A percentile compares a stretch with the other conserved stretches of the same genome.
phyloP scores from a whole-genome alignment of 2,797 vertebrate genomes.

The Chaetodon trifasciatus region DNA sequence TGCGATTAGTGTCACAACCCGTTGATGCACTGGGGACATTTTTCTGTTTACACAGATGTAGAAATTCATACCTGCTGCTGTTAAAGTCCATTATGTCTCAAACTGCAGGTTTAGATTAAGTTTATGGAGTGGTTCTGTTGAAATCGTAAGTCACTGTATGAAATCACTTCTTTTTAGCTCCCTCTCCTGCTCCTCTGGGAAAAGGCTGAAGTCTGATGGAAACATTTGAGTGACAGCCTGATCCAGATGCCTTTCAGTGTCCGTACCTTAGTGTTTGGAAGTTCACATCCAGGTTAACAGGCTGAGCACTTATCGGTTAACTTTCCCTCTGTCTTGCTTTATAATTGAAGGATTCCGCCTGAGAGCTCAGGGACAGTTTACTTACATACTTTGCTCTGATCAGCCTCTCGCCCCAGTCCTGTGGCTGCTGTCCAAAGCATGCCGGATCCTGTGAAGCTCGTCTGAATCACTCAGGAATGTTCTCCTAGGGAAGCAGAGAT shows the following conservation, averaged over 20 bases:
- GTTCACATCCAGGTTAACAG: constrained; percentile 61
- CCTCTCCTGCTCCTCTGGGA: constrained; percentile 38
- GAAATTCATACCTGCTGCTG: constrained; percentile 34
- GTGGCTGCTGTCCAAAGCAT: constrained; percentile 75
- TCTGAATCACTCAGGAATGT: constrained; percentile 79
- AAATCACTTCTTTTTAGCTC: constrained; percentile 48
- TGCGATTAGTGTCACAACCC: constrained; percentile 21
- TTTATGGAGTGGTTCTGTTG: constrained; percentile 54
- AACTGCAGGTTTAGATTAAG: constrained; percentile 41
- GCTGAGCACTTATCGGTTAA: constrained; percentile 30
- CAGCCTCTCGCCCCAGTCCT: constrained; percentile 46
- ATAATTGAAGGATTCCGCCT: constrained; percentile 62
- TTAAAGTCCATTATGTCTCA: constrained; percentile 36
- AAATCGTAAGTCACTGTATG: constrained; percentile 61
- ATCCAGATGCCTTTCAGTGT: constrained; percentile 45
- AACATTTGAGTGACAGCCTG: constrained; percentile 54
- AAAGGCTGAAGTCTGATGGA: constrained; percentile 57
- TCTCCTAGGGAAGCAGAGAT: constrained; percentile 65
- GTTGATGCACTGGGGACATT: constrained; percentile 12
- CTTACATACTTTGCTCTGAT: constrained; percentile 63
- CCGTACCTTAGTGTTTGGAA: constrained; percentile 25
- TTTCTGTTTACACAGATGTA: constrained; percentile 37
- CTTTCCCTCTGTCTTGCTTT: constrained; percentile 37
- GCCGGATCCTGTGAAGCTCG: constrained; percentile 71
- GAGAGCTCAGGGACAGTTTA: constrained; percentile 52